Base-by-base conservation (phyloP, 2,888 invertebrate genomes). In the Pachliopta kotzebuea region DNA sequence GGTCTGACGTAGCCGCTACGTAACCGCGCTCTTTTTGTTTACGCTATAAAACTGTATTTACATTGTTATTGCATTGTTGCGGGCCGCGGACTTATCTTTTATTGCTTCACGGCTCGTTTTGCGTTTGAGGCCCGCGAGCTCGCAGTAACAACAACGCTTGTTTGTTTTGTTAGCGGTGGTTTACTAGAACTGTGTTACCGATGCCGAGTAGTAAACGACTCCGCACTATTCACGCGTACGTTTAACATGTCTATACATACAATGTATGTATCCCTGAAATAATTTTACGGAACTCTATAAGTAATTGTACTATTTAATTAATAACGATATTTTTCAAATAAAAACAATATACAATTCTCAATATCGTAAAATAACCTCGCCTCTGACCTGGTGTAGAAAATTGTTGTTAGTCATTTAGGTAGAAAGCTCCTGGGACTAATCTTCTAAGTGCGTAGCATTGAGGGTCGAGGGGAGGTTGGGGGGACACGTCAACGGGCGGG, bases 401-500 rank as follows among this genome's bases (percentile, higher is more conserved):
- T 76, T 78, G 78, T 75, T 79, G 84, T 81, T 79, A 84, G 83
- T 83, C 80, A 84, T 81, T 76, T 74, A 72, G 72, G 70, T 82
- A 77, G 77, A 79, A 77, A 75, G 82, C 89, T 86, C 88, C 76
- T 77, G 88, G 86, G 90, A 86, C 90, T 90, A 91, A 91, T 90
- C 89, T 90, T 80, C 86, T 90, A 89, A 90, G 91, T 90, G 90
- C 90, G 90, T 87, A 82, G 78, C 82, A 79, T 78, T 80, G 74
- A 74, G 74, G 76, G 77, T 37, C 72, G 75, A 70, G 74, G 72
- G 72, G 71, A 74, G n/a, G 73, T 69, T 67, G 74, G 70, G 70
- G 74, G 73, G 72, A 71, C 67, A 72, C 69, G 71, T 66, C 69
- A 67, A 74, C 71, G 71, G 68, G 67, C 62, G 72, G 71, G 71